Percentiles rank a stretch among this genome's conserved stretches.
Conservation (phyloP, 2,113 vertebrate genomes). For the Lepus europaeus region DNA sequence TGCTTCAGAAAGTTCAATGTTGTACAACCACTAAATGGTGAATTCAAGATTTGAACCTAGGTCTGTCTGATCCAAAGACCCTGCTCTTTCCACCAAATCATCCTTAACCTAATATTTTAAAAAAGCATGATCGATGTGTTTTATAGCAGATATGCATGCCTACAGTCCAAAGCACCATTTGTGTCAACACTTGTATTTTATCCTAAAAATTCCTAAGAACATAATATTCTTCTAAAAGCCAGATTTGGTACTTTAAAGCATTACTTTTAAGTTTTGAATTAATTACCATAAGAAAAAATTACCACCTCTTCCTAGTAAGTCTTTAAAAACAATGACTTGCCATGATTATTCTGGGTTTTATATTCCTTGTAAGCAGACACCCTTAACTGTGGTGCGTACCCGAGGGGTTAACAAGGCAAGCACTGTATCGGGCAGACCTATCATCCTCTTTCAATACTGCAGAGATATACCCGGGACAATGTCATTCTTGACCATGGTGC, state of each 20-base stretch:
- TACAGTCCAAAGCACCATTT: not conserved
- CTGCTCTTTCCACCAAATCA: not conserved
- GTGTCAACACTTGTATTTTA: slow-evolving; percentile 16
- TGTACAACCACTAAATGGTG: not conserved
- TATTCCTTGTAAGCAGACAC: not conserved
- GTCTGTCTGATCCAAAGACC: not conserved
- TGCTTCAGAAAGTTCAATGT: not conserved
- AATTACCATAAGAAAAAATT: not conserved
- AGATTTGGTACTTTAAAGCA: not conserved
- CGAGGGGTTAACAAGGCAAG: not conserved
- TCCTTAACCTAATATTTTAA: not conserved
- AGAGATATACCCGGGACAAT: no score
- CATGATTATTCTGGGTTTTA: not conserved
- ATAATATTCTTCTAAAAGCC: not conserved
- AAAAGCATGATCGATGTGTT: not conserved
- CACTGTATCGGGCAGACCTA: not conserved
- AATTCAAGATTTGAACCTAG: not conserved
- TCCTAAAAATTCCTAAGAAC: not conserved
- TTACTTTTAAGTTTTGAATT: slow-evolving; percentile 18
- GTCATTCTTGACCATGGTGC: not conserved
- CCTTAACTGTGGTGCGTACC: not conserved
- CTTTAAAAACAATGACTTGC: not conserved
- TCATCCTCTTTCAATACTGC: not conserved
- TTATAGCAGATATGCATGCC: not conserved
- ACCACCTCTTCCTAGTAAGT: not conserved